A percentile compares a stretch with the other conserved stretches of the same genome.
Evolutionary conservation across 2,888 invertebrate genomes (phyloP).

Genomic region (Phorcus lineatus): DNA sequence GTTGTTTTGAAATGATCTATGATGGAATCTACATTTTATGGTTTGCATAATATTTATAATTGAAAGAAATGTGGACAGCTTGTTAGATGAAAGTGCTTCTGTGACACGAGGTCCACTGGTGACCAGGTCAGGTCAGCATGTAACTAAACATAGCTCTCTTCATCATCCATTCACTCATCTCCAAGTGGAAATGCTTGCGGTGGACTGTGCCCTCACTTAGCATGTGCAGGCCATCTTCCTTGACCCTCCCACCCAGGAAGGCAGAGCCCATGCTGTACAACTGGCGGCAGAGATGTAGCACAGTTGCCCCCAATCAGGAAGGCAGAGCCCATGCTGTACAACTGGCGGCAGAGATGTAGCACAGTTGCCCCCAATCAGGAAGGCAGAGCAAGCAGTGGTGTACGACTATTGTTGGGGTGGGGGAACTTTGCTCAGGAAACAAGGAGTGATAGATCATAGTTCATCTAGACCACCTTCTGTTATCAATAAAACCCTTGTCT

Average conservation of each 20-base stretch:
- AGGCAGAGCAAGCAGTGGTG: background rate
- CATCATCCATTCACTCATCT: background rate
- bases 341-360: too few relatives aligned
- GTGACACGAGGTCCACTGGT: too few relatives aligned
- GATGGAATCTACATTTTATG: too few relatives aligned
- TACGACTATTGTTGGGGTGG: background rate
- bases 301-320: background rate
- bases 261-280: background rate
- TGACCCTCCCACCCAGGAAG: background rate
- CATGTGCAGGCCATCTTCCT: background rate
- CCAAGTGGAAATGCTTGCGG: background rate
- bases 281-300: too few relatives aligned
- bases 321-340: background rate
- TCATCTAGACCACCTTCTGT: background rate
- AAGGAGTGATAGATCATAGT: constrained; percentile 6
- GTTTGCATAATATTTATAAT: too few relatives aligned
- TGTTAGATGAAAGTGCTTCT: too few relatives aligned
- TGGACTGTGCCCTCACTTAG: background rate
- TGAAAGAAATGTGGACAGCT: too few relatives aligned
- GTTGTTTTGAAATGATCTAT: too few relatives aligned
- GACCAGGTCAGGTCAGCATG: too few relatives aligned
- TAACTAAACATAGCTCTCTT: too few relatives aligned
- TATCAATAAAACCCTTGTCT: background rate
- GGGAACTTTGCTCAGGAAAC: background rate
- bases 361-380: background rate